A percentile compares a stretch with the other conserved stretches of the same genome.
phyloP scores from a whole-genome alignment of 2,113 vertebrate species.

The Oreochromis aureus region DNA sequence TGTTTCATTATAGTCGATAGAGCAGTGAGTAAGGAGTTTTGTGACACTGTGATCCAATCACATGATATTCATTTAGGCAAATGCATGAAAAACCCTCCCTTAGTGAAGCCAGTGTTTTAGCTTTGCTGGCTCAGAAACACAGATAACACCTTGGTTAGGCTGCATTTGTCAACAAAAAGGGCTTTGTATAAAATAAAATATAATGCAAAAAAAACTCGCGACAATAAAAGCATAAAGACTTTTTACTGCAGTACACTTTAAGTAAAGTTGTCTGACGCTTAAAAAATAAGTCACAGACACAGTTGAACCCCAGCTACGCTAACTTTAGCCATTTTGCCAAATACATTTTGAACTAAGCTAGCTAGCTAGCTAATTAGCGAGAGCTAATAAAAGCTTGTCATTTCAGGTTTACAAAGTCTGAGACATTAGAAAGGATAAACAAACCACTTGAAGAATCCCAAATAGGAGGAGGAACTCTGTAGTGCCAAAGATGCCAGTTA shows the following conservation, averaged over 20 bases:
- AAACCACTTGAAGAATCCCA: not conserved
- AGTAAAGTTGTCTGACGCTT: not conserved
- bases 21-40: not conserved
- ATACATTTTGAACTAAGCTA: not conserved
- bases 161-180: not conserved
- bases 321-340: not conserved
- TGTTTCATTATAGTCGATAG: not conserved
- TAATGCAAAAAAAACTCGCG: not conserved
- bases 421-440: not conserved
- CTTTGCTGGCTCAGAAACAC: not conserved
- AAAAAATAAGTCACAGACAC: not conserved
- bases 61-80: not conserved
- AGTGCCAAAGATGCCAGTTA: not conserved
- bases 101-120: not conserved
- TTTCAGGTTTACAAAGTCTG: not conserved
- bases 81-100: not conserved
- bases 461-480: not conserved
- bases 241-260: not conserved
- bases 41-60: not conserved
- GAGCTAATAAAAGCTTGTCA: not conserved
- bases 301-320: not conserved
- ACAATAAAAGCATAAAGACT: not conserved
- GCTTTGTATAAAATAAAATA: not conserved
- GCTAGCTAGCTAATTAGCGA: not conserved
- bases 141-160: not conserved